These are phyloP conservation scores for Scolanthus callimorphus DNA, from an alignment of 92 coral and sea anemone species.

Conservation along the genomic window DNA sequence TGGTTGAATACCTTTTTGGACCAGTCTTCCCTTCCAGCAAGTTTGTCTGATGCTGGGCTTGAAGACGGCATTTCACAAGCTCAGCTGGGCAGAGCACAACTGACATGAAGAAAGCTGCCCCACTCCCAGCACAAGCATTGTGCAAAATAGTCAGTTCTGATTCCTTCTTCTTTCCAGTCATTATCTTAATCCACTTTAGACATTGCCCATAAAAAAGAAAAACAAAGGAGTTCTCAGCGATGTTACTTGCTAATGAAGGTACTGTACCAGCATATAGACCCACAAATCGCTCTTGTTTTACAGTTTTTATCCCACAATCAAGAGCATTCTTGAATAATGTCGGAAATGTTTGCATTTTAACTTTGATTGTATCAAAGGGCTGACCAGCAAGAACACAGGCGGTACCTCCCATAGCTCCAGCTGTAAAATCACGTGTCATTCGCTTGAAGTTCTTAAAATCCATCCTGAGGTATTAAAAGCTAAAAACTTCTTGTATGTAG, in stretches of 20 bases:
- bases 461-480: no score
- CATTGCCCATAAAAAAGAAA: slow-evolving; percentile 96
- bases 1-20: slow-evolving; percentile 79
- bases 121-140: slow-evolving; percentile 93
- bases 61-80: slow-evolving; percentile 87
- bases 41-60: slow-evolving; percentile 92
- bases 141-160: slow-evolving; percentile 79
- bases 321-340: slow-evolving; percentile 68
- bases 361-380: slow-evolving; percentile 70
- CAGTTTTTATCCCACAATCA: slow-evolving; percentile 84
- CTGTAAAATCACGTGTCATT: slow-evolving; percentile 81
- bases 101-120: slow-evolving; percentile 89
- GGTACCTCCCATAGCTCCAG: slow-evolving; percentile 96
- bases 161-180: slow-evolving; percentile 65
- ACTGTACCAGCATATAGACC: slow-evolving; percentile 97
- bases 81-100: slow-evolving; percentile 93
- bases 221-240: slow-evolving; percentile 91
- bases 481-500: no score
- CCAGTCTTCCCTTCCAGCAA: slow-evolving; percentile 70
- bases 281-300: slow-evolving; percentile 74
- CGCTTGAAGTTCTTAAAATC: slow-evolving; percentile 55
- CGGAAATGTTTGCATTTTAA: slow-evolving; percentile 94
- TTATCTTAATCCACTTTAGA: slow-evolving; percentile 50
- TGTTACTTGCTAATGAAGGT: slow-evolving; percentile 84
- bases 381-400: slow-evolving; percentile 97